Percentiles rank a stretch among this genome's conserved stretches.
phyloP scores from a whole-genome alignment of 2,797 vertebrate genomes.

The Fistularia tabacaria region DNA sequence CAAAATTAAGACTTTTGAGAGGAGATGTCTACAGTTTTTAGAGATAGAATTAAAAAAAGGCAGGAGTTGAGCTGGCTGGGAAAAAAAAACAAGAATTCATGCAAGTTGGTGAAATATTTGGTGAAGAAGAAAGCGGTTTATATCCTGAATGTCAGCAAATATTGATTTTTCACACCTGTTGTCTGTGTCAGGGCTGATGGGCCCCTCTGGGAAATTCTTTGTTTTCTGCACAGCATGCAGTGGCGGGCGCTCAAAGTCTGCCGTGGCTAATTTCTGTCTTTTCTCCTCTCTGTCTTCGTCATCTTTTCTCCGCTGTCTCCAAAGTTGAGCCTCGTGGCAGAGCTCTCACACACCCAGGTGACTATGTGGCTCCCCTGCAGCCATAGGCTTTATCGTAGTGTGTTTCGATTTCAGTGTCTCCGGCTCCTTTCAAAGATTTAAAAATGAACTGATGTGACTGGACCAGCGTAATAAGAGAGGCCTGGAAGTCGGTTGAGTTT shows the following conservation, averaged over 20 bases:
- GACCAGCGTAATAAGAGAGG: constrained; percentile 52
- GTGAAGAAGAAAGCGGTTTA: background rate
- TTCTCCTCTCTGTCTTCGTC: background rate
- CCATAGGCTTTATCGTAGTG: constrained; percentile 42
- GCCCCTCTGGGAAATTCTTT: constrained; percentile 37
- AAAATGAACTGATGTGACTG: constrained; percentile 52
- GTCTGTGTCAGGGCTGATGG: constrained; percentile 23
- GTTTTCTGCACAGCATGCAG: constrained; percentile 51
- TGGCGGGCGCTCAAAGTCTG: constrained; percentile 21
- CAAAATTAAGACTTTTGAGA: constrained; percentile 40
- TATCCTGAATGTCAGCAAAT: constrained; percentile 22
- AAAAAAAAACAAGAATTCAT: constrained; percentile 3
- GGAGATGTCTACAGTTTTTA: background rate
- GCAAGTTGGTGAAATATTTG: constrained; percentile 5
- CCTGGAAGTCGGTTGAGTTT: constrained; percentile 19
- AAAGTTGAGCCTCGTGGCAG: constrained; percentile 47
- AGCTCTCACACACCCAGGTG: constrained; percentile 16
- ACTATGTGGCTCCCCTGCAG: constrained; percentile 19
- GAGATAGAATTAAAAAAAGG: constrained; percentile 2
- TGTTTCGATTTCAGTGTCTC: constrained; percentile 46
- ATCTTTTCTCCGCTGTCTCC: constrained; percentile 38
- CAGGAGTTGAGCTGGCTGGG: constrained; percentile 9
- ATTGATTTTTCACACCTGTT: constrained; percentile 25
- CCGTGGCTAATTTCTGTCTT: background rate
- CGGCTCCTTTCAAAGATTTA: constrained; percentile 52